Base-by-base conservation (phyloP, 2,113 vertebrate genomes). In the Drymodes brunneopygia region DNA sequence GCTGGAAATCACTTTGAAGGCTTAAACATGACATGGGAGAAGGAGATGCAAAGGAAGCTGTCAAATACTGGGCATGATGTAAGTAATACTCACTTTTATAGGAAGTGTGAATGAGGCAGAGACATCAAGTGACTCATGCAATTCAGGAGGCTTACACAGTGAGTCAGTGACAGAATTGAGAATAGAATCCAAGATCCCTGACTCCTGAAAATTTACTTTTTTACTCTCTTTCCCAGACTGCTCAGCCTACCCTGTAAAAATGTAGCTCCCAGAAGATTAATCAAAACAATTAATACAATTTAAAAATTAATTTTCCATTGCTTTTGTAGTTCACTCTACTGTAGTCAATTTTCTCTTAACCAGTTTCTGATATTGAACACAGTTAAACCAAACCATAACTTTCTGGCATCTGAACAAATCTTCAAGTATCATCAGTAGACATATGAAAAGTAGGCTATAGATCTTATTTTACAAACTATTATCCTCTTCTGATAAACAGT, bases 41-140 rank as follows among this genome's bases (percentile, higher is more conserved):
- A 74, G 29, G 65, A 91, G 56, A 91, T 54, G 71, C 67, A 88
- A 82, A 88, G 75, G 79, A 28, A 82, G 57, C 50, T 77, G 80
- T 83, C 71, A 83, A 94, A 88, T 38, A 21, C 42, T 35, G 54
- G 65, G 62, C 58, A 86, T 28, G 54, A 83, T 73, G 13, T 12
- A 64, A 89, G 58, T 8, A 90, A 77, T 65, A 44, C 27, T 81
- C 70, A 45, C 84, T 95, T 86, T 84, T 50, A 62, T 22, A 88
- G 79, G 64, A 69, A 78, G 84, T 35, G 91, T 87, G 87, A 95
- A 79, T 42, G 91, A 89, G 78, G 84, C 84, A 95, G 78, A 81
- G 92, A 57, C 87, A 61, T 29, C 3, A 53, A 50, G 78, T 82
- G 92, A 95, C 78, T 93, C 86, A 87, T 6, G 56, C 72, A n/a